Base-by-base conservation (phyloP, 2,113 vertebrate genomes). In the Ophthalmolycus amberensis region DNA sequence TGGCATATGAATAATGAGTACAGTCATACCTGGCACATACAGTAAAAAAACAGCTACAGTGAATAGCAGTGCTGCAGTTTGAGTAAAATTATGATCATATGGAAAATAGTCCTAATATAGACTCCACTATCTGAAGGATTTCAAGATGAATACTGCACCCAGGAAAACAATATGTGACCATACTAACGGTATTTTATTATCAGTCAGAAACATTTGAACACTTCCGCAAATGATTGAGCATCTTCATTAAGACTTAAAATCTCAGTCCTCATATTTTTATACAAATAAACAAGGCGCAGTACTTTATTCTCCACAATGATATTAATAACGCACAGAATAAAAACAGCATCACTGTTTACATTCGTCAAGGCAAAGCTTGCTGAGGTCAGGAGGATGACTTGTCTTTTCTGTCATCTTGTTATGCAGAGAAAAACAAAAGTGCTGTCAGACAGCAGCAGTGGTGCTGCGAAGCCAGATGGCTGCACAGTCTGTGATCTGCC, bases 391-490 rank as follows among this genome's bases (percentile, higher is more conserved):
- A 66, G 74, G 62, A 84, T 71, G 84, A 71, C 52, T 79, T 68
- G 80, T 80, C 75, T 85, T 80, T 58, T 56, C 79, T 86, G 74
- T 83, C 89, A 81, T 80, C 71, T 80, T 90, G 79, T 82, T 81
- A 11, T 87, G 63, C 68, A 79, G 71, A 59, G 70, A 79, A 67
- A 70, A 84, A 69, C 48, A 84, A 70, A 54, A 73, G 37, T 40
- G 75, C 78, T 79, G 82, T 92, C 88, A 87, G 54, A 83, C 74
- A 78, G 62, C 71, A 85, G 77, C 77, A 66, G 56, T 60, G 80
- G 70, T 80, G 69, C 84, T 79, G 20, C 14, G 3, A 15, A 85
- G 54, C 60, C 91, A 94, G 90, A 92, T 92, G 89, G 91, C 75
- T 81, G 73, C 85, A 85, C 84, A 86, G 85, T 77, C 86, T 90